phyloP scores from a whole-genome alignment of 2,113 vertebrate species.

The Phodopus roborovskii region DNA sequence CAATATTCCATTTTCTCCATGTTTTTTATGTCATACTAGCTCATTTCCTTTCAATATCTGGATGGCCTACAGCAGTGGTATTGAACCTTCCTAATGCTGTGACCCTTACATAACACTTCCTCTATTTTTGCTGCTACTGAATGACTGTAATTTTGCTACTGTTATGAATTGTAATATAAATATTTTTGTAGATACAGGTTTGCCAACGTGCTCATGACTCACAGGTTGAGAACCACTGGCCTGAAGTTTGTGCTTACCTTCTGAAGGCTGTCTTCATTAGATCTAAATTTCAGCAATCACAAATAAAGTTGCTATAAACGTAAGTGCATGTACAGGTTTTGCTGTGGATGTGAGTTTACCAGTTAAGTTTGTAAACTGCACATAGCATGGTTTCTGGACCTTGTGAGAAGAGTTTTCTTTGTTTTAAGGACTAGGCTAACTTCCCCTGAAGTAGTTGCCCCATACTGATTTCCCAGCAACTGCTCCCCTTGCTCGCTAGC shows the following conservation, averaged over 20 bases:
- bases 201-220: neutral
- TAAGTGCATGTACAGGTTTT: neutral
- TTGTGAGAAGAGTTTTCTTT: neutral
- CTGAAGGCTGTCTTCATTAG: neutral
- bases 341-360: neutral
- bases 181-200: neutral
- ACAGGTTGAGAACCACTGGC: neutral
- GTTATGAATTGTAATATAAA: neutral
- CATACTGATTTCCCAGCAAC: too few relatives aligned
- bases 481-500: rapidly evolving
- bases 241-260: neutral
- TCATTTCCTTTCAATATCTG: neutral
- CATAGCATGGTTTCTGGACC: neutral
- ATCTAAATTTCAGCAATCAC: neutral
- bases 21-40: neutral
- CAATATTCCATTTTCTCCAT: neutral
- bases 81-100: neutral
- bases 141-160: neutral
- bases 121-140: neutral
- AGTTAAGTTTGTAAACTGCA: neutral
- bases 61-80: too few relatives aligned
- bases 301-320: neutral
- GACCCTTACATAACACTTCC: neutral
- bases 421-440: neutral
- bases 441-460: too few relatives aligned